Base-by-base conservation (phyloP, 2,888 invertebrate species). In the Aplocera efformata region DNA sequence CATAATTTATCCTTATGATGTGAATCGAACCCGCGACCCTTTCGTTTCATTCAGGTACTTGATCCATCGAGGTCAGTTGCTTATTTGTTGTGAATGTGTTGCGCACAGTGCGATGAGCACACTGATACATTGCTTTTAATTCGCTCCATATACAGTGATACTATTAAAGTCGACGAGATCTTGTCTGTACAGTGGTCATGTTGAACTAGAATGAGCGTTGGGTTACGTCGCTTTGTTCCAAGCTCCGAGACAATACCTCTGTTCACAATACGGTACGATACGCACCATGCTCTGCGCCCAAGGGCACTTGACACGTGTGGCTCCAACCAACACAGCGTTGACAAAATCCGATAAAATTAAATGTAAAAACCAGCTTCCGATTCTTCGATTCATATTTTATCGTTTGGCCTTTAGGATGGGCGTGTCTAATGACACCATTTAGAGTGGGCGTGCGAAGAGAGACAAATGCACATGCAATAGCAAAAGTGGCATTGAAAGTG, bases 201-300 rank as follows among this genome's bases (percentile, higher is more conserved):
- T 56, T 58, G 13, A 17, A 17, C 52, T 50, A 40, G 36, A 32
- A 31, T 45, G 30, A 41, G 67, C 62, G 56, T 78, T 63, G 53
- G 57, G 67, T 82, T 81, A 72, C 80, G 63, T 38, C 50, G 61
- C 73, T 71, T 82, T 82, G 78, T 83, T 54, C 46, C 34, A 50
- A 58, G 41, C 50, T 56, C 47, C 48, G 31, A 57, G 65, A 79
- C 75, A 79, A 76, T 70, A 66, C 58, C 52, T 47, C 50, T 41
- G 53, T 52, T 48, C 58, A 81, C 79, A 81, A 79, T n/a, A n/a
- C n/a, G n/a, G n/a, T 81, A 62, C 62, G 80, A 70, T 67, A 82
- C 77, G 79, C 79, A 67, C 59, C 43, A 51, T 69, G 75, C 62
- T 47, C 65, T 58, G 40, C 42, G 49, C 62, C 64, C 82, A 78